phyloP scores from a whole-genome alignment of 2,888 invertebrate species.

The Archips xylosteana region DNA sequence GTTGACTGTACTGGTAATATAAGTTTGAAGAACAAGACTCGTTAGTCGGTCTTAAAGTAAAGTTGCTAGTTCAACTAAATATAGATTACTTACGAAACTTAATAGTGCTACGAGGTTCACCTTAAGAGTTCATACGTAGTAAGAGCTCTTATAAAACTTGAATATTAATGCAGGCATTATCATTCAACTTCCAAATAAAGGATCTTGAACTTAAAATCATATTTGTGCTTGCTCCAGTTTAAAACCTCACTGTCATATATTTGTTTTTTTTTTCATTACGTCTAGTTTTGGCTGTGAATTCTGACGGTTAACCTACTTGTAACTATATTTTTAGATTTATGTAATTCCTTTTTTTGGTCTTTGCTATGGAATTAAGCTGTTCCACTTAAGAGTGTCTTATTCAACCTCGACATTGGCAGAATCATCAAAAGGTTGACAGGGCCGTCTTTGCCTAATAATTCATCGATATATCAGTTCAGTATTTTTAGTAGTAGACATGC shows the following conservation, averaged over 20 bases:
- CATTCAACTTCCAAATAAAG: background rate
- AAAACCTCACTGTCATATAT: background rate
- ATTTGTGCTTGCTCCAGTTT: background rate
- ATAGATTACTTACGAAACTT: slow-evolving; percentile 24
- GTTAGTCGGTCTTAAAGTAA: slow-evolving; percentile 1
- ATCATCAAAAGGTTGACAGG: no score
- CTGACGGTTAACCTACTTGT: background rate
- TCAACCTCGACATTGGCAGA: no score
- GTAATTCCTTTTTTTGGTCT: background rate
- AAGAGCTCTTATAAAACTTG: background rate
- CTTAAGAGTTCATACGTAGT: background rate
- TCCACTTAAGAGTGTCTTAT: no score
- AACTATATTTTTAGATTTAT: background rate
- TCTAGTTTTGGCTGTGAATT: background rate
- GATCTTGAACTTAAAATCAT: background rate
- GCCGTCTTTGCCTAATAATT: background rate
- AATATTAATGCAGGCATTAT: slow-evolving; percentile 28
- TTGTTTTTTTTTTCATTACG: background rate
- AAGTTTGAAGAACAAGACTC: slow-evolving; percentile 1
- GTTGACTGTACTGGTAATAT: background rate
- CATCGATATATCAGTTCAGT: background rate
- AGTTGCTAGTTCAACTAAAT: slow-evolving; percentile 22
- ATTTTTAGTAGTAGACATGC: no score
- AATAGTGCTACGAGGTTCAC: slow-evolving; percentile 22
- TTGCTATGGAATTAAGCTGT: no score